These are phyloP conservation scores for Trichonephila clavata DNA, from an alignment of 1,140 invertebrate species.

Conservation along the genomic window DNA sequence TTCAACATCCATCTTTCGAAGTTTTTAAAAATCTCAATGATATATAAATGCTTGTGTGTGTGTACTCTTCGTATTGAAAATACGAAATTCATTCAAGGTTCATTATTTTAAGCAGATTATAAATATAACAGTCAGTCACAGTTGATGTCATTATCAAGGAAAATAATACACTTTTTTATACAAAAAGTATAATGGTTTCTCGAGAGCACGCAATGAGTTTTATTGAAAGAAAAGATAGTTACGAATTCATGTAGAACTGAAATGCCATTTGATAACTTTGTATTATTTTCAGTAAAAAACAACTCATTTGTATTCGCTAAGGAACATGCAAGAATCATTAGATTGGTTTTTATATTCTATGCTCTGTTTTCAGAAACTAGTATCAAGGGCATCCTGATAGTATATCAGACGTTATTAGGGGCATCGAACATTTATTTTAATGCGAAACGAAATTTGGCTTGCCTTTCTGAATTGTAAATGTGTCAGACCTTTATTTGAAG, in stretches of 20 bases:
- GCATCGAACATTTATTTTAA: conserved; percentile 28
- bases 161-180: no score
- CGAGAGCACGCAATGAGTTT: no score
- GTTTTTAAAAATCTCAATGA: no score
- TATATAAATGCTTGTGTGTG: no score
- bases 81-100: no score
- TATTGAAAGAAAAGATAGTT: no score
- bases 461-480: background rate
- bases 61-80: no score
- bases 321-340: conserved; percentile 13
- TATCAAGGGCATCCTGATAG: background rate
- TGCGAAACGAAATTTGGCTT: background rate
- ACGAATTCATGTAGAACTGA: background rate
- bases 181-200: no score
- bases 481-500: conserved; percentile 16
- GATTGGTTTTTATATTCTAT: background rate
- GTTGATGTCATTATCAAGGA: no score
- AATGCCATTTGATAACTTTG: background rate
- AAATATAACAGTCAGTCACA: no score
- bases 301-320: background rate
- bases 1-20: no score
- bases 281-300: background rate
- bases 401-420: background rate
- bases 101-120: no score
- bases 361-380: background rate